Evolutionary conservation across 2,797 vertebrate genomes (phyloP).

Genomic region (Allobates femoralis): DNA sequence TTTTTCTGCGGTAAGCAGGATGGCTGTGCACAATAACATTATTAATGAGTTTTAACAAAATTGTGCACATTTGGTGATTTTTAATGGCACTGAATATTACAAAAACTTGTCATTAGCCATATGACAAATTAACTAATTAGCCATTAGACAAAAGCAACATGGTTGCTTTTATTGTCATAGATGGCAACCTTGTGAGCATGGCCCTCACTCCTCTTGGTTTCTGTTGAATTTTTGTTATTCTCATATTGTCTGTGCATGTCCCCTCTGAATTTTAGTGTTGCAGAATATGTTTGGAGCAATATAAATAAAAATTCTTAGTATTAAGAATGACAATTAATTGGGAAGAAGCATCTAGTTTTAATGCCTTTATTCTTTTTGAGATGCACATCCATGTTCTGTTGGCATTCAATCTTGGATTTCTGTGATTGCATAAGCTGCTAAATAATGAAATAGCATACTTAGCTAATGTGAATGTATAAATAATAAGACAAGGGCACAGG

Average conservation of each 20-base stretch:
- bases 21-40: background rate
- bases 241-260: too few species aligned
- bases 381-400: background rate
- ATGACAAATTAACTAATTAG: too few species aligned
- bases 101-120: background rate
- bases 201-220: too few species aligned
- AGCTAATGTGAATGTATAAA: background rate
- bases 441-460: slow-evolving; percentile 2
- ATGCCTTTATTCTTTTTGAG: background rate
- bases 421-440: background rate
- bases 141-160: too few species aligned
- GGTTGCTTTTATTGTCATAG: background rate
- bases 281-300: too few species aligned
- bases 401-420: background rate
- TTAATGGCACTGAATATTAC: background rate
- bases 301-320: too few species aligned
- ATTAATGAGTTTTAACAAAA: background rate
- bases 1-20: background rate
- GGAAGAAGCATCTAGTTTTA: background rate
- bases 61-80: background rate
- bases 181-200: too few species aligned
- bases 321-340: too few species aligned
- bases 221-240: too few species aligned
- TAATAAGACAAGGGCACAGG: background rate
- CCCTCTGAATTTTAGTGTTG: too few species aligned